Conservation (phyloP, 2,888 invertebrate genomes). For the Scaptodrosophila latifasciaeformis region DNA sequence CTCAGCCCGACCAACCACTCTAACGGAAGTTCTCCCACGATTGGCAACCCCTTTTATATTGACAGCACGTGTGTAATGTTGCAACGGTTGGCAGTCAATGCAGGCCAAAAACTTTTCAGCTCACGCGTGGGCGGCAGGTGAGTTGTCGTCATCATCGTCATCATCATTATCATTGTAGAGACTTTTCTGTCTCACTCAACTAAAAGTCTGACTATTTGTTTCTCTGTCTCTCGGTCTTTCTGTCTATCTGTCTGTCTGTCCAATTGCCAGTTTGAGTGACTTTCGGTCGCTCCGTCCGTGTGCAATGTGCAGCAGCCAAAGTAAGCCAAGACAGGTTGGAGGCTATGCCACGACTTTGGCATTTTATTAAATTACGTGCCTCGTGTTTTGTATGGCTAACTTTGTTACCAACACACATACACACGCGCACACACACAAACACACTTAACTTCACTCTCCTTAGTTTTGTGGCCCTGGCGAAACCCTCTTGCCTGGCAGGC, state of each 20-base stretch:
- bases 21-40: background rate
- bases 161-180: no score
- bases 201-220: no score
- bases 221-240: no score
- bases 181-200: no score
- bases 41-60: background rate
- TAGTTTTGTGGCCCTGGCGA: no score
- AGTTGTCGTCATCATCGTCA: background rate
- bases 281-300: background rate
- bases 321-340: background rate
- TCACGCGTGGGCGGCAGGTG: slow-evolving; percentile 5
- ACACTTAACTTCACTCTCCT: no score
- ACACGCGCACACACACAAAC: no score
- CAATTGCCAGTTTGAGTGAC: background rate
- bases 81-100: background rate
- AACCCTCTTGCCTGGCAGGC: no score
- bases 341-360: slow-evolving; percentile 49
- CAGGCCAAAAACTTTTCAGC: slow-evolving; percentile 4
- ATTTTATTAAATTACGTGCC: slow-evolving; percentile 63
- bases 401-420: no score
- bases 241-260: background rate
- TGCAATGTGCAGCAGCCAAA: background rate
- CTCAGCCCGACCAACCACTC: background rate
- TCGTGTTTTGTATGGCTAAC: slow-evolving; percentile 13
- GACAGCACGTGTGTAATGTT: background rate